Evolutionary conservation across 1,140 invertebrate species (phyloP), one percentile per base, ranked within the genome.

Genomic region (Apocrypta bakeri): DNA sequence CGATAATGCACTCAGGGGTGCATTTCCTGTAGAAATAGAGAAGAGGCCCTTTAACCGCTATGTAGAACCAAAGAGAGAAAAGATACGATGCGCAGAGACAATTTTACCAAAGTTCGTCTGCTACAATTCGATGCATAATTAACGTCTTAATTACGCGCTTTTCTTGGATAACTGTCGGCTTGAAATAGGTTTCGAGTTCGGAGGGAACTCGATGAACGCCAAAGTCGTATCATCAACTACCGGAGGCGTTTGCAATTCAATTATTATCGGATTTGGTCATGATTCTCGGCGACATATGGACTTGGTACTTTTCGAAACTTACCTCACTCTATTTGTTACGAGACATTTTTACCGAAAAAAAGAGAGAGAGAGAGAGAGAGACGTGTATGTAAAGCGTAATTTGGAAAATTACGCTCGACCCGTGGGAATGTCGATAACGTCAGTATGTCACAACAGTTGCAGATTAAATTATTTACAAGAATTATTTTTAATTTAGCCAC

Each of bases 141-240:
- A 61, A 82, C n/a, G 64, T 69, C 27, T 61, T 82, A 69, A 77
- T 82, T 77, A 77, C 63, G 27, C 48, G 73, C 9, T 29, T 71
- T 82, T 69, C 63, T 73, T 75, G 24, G 37, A 4, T 29, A 37
- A 56, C 27, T 68, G 63, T 25, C 37, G 69, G 27, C 72, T 42
- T 40, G 66, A 68, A 75, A 75, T 75, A 75, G 72, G 78, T 17
- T 7, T 24, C n/a, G n/a, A n/a, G n/a, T 27, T 11, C 24, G 1
- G 66, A 6, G 27, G 25, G 31, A 42, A 61, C 42, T 33, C n/a
- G 79, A 73, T 37, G 40, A 79, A 79, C 31, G 68, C 64, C 77
- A 21, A 79, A 77, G 25, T 25, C 24, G 24, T 27, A 25, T 72
- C 25, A 72, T 42, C 33, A 71, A 27, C n/a, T 9, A 31, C n/a